A percentile compares a stretch with the other conserved stretches of the same genome.
phyloP scores from a whole-genome alignment of 1,140 invertebrate species.

The Acromyrmex charruanus region DNA sequence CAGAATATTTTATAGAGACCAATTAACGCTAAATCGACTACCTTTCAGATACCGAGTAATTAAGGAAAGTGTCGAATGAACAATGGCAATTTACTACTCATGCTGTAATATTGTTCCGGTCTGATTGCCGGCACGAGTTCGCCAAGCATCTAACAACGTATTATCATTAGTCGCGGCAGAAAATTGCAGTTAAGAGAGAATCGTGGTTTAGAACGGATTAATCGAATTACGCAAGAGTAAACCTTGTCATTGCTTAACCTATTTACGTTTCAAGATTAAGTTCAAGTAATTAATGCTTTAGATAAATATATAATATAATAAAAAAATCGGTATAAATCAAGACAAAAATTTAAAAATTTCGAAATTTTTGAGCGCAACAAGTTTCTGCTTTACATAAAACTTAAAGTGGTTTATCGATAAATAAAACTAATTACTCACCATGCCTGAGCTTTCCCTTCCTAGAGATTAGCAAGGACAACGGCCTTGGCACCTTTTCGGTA shows the following conservation, averaged over 20 bases:
- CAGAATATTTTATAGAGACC: neutral
- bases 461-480: constrained; percentile 92
- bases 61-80: constrained; percentile 35
- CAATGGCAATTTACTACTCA: constrained; percentile 39
- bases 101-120: constrained; percentile 40
- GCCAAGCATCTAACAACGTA: constrained; percentile 13
- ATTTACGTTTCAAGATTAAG: constrained; percentile 25
- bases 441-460: constrained; percentile 91
- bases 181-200: constrained; percentile 16
- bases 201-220: constrained; percentile 33
- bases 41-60: constrained; percentile 19
- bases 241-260: neutral
- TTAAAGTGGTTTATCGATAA: neutral
- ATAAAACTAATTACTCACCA: constrained; percentile 88
- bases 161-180: constrained; percentile 36
- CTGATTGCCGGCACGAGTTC: constrained; percentile 10
- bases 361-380: neutral
- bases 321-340: neutral
- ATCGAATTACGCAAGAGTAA: neutral
- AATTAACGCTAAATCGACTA: constrained; percentile 19
- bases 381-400: neutral
- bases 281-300: constrained; percentile 23
- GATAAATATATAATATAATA: neutral
- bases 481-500: constrained; percentile 87
- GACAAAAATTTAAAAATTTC: neutral